These are phyloP conservation scores for Yoshiicerus persimilis DNA, from an alignment of 1,140 invertebrate species.

Conservation along the genomic window DNA sequence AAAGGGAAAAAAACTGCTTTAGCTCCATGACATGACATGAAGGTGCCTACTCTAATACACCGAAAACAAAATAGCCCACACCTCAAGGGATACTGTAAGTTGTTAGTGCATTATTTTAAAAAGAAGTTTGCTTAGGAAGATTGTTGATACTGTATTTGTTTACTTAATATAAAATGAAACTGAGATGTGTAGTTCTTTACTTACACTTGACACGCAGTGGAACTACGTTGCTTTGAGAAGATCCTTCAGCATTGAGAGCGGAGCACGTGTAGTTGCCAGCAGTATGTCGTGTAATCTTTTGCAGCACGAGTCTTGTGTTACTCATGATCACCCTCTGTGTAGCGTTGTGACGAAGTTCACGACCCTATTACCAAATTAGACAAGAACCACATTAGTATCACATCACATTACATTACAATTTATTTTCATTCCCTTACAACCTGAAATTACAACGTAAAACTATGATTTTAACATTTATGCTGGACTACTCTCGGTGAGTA, in stretches of 20 bases:
- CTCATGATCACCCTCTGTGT: conserved; percentile 75
- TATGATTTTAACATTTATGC: background rate
- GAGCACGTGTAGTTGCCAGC: conserved; percentile 80
- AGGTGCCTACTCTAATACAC: too few species aligned
- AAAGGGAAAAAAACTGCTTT: background rate
- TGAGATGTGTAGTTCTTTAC: conserved; percentile 53
- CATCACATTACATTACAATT: background rate
- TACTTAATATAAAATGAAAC: background rate
- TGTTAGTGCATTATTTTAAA: background rate
- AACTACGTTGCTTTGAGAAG: conserved; percentile 76
- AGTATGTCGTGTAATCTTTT: conserved; percentile 72
- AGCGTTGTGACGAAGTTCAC: conserved; percentile 75
- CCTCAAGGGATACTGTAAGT: too few species aligned
- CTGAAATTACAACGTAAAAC: background rate
- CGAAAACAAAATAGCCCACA: too few species aligned
- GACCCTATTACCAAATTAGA: conserved; percentile 60
- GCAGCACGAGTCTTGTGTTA: conserved; percentile 78
- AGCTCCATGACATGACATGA: background rate
- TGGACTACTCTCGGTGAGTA: background rate
- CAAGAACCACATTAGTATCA: background rate
- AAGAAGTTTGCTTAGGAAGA: background rate
- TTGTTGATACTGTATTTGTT: background rate
- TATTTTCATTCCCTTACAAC: background rate
- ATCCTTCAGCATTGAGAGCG: conserved; percentile 77
- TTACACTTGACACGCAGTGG: conserved; percentile 78